Conservation (phyloP, 2,113 vertebrate species). For the Nettapus auritus region DNA sequence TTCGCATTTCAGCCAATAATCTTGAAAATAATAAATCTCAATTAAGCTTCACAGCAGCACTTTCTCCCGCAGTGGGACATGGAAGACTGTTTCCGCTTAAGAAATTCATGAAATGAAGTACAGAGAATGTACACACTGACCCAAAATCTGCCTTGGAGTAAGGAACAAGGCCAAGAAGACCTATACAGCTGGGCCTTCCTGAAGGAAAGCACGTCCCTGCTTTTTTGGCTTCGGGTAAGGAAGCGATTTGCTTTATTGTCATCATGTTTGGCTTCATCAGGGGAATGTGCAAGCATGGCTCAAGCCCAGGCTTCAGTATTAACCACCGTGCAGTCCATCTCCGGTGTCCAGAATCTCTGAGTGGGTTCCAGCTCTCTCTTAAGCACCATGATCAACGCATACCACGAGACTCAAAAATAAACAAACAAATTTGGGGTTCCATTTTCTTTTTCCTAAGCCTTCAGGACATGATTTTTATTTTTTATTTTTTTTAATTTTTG, state of each 20-base stretch:
- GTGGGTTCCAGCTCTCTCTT: neutral
- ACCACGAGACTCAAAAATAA: neutral
- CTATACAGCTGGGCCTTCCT: neutral
- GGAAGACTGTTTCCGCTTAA: neutral
- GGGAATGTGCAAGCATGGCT: neutral
- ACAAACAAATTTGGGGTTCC: neutral
- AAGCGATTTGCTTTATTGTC: neutral
- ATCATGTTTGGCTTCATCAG: neutral
- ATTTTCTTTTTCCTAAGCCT: neutral
- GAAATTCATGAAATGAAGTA: neutral
- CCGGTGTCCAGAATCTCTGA: neutral
- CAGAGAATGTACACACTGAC: neutral
- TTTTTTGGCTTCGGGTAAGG: neutral
- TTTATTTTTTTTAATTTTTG: neutral
- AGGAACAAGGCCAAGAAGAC: neutral
- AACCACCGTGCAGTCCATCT: neutral
- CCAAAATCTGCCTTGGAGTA: neutral
- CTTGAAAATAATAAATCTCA: constrained; percentile 17
- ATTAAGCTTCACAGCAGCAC: neutral
- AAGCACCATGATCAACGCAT: neutral
- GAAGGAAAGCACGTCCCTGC: neutral
- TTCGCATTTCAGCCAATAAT: neutral
- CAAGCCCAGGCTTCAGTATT: neutral
- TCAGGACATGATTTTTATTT: neutral
- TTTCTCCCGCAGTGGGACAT: neutral